Base-by-base conservation (phyloP, 1,140 invertebrate species). In the Drosophila watanabei region DNA sequence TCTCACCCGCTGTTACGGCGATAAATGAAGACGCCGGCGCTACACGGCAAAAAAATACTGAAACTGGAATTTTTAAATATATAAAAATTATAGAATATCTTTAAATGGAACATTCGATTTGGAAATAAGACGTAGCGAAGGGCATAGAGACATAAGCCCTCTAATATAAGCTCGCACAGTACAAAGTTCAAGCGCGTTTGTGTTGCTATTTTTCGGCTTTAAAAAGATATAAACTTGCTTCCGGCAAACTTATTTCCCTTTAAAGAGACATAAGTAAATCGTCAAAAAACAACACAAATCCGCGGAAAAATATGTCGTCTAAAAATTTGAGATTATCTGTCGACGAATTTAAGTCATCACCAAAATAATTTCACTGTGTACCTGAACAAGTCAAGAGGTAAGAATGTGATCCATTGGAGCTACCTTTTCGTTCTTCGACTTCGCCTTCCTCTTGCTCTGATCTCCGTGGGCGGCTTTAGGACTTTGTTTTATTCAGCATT, bases 1-100 rank as follows among this genome's bases (percentile, higher is more conserved):
- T 71, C 49, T 41, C 69, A 66, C 46, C 56, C 46, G 54, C 59
- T 59, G 73, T 64, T 52, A 63, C 32, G 70, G 75, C 89, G 66
- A 79, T 86, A 90, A 89, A 89, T 89, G 71, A 79, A 90, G 86
- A 89, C 86, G 86, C 86, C 79, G 86, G 86, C 86, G 86, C 86
- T 89, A 88, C 63, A 66, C 63, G 20, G 65, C 13, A 0, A 28
- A 11, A 5, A 45, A 45, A 11, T 11, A 10, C n/a, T 18, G 6
- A 39, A 11, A 3, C 18, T 7, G 8, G 10, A 20, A 2, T 11
- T 6, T 11, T 11, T 6, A 20, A n/a, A 16, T 49, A n/a, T n/a
- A 2, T 3, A 20, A 20, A 6, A 20, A 20, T 46, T 46, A 16
- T 39, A 2, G 24, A 24, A 24, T 2, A n/a, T n/a, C n/a, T n/a